A percentile compares a stretch with the other conserved stretches of the same genome.
Conservation (phyloP, 2,888 invertebrate genomes). For the Eristalis intricaria region DNA sequence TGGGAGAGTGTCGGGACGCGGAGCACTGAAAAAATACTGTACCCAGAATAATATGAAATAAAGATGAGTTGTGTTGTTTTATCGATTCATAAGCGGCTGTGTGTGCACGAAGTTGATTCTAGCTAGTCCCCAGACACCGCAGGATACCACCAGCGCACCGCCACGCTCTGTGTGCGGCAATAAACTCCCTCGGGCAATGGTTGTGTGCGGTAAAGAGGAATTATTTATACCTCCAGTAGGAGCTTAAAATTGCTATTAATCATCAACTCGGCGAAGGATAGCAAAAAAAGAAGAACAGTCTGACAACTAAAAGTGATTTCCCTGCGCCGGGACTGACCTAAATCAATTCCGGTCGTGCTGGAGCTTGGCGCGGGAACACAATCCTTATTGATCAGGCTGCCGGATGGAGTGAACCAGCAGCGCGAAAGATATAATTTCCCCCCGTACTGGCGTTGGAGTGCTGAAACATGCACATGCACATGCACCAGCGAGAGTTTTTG, state of each 20-base stretch:
- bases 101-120: not conserved
- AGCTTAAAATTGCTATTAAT: constrained; percentile 57
- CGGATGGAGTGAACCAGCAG: not conserved
- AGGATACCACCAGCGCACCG: constrained; percentile 26
- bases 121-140: constrained; percentile 17
- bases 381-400: constrained; percentile 49
- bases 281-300: constrained; percentile 4
- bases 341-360: constrained; percentile 7
- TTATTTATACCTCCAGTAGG: constrained; percentile 50
- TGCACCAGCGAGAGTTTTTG: not conserved
- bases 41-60: constrained; percentile 45
- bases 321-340: constrained; percentile 47
- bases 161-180: constrained; percentile 27
- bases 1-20: not conserved
- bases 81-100: constrained; percentile 54
- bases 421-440: constrained; percentile 32
- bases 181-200: constrained; percentile 5
- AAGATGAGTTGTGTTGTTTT: constrained; percentile 61
- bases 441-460: constrained; percentile 5
- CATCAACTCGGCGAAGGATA: constrained; percentile 7
- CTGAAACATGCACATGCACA: constrained; percentile 10
- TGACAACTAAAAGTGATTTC: constrained; percentile 27
- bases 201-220: constrained; percentile 25
- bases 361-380: not conserved
- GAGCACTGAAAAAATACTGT: not conserved